phyloP scores from a whole-genome alignment of 2,888 invertebrate genomes.

The Philaethria dido region DNA sequence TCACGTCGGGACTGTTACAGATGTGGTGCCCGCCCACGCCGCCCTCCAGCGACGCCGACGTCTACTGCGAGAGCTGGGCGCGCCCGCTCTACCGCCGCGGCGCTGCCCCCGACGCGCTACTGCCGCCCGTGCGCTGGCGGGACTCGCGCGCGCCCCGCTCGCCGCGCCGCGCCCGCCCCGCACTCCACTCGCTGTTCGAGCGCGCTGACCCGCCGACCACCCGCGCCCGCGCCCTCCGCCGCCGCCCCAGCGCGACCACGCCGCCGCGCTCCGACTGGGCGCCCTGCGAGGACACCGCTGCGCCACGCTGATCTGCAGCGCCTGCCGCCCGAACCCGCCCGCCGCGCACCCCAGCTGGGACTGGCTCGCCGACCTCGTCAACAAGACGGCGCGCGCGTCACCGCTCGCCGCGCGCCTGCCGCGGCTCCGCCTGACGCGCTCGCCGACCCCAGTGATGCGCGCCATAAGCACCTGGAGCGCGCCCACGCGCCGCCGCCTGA shows the following conservation, averaged over 20 bases:
- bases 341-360: conserved; percentile 98
- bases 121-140: conserved; percentile 84
- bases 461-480: conserved; percentile 94
- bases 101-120: conserved; percentile 89
- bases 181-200: conserved; percentile 87
- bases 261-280: conserved; percentile 92
- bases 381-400: conserved; percentile 92
- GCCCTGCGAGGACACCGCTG: conserved; percentile 95
- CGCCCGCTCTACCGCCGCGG: conserved; percentile 92
- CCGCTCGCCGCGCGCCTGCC: conserved; percentile 95
- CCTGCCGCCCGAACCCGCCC: conserved; percentile 85
- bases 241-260: conserved; percentile 87
- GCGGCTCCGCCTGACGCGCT: conserved; percentile 94
- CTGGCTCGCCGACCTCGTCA: conserved; percentile 95
- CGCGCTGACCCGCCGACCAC: conserved; percentile 90
- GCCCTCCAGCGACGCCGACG: conserved; percentile 95
- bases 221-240: conserved; percentile 87
- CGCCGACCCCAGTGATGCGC: conserved; percentile 93
- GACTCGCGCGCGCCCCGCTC: conserved; percentile 83
- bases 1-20: conserved; percentile 73
- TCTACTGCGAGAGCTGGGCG: conserved; percentile 94
- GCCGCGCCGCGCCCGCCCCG: conserved; percentile 84
- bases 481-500: conserved; percentile 88
- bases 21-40: conserved; percentile 99
- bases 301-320: conserved; percentile 90